These are phyloP conservation scores for Parnassius apollo DNA, from an alignment of 2,888 invertebrate species.

Conservation along the genomic window DNA sequence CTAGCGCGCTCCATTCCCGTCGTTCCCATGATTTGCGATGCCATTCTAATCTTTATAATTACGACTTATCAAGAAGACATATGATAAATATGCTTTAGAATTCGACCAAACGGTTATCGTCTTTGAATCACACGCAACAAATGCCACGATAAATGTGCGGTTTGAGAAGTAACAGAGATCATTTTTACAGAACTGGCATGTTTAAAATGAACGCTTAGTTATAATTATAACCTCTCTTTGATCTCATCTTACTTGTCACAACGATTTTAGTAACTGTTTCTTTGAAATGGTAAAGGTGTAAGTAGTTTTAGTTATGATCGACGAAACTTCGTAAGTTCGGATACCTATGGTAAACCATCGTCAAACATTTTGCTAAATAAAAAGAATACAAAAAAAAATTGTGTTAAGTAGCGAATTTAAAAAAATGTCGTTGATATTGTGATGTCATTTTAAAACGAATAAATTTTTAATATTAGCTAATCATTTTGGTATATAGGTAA, in stretches of 20 bases:
- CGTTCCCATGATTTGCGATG: slow-evolving; percentile 78
- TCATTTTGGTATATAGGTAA: neutral
- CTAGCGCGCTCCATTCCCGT: slow-evolving; percentile 69
- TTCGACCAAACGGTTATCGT: slow-evolving; percentile 55
- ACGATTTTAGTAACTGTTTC: slow-evolving; percentile 41
- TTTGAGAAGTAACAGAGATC: slow-evolving; percentile 74
- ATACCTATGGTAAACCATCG: neutral
- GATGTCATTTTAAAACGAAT: no score
- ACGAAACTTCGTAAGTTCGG: neutral
- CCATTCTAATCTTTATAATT: slow-evolving; percentile 78
- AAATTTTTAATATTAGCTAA: no score
- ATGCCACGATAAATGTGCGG: slow-evolving; percentile 44
- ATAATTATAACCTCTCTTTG: slow-evolving; percentile 72
- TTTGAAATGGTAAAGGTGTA: neutral
- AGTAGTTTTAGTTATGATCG: neutral
- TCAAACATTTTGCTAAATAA: no score
- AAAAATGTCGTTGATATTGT: no score
- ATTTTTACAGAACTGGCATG: slow-evolving; percentile 71
- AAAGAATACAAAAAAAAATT: no score
- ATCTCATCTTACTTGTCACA: slow-evolving; percentile 65
- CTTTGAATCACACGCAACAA: slow-evolving; percentile 48
- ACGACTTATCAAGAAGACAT: slow-evolving; percentile 71
- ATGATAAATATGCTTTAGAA: slow-evolving; percentile 59
- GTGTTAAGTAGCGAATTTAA: no score
- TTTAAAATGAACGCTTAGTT: slow-evolving; percentile 66